Percentiles rank a stretch among this genome's conserved stretches.
These are phyloP conservation scores for Lamellibrachia columna DNA, from an alignment of 2,888 invertebrate species.

Conservation along the genomic window DNA sequence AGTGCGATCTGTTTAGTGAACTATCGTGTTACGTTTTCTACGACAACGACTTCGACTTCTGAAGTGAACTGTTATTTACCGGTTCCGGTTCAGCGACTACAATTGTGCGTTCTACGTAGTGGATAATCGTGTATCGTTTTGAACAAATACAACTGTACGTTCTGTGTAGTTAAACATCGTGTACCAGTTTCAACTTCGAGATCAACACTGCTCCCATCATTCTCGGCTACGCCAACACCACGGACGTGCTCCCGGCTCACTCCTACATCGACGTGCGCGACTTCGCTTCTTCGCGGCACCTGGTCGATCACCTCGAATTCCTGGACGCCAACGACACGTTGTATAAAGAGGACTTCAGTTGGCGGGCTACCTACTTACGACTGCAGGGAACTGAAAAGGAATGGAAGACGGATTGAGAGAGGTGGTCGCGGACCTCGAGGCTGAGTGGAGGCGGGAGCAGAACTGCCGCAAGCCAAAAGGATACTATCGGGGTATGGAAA, in stretches of 20 bases:
- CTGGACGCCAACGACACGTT: conserved; percentile 87
- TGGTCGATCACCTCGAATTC: conserved; percentile 86
- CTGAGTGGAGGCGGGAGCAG: background rate
- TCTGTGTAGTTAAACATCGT: too few relatives aligned
- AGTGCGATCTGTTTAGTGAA: too few relatives aligned
- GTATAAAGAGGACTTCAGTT: conserved; percentile 93
- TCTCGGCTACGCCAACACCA: conserved; percentile 36
- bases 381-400: background rate
- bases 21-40: too few relatives aligned
- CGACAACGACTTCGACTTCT: too few relatives aligned
- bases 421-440: background rate
- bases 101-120: too few relatives aligned
- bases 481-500: background rate
- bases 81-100: too few relatives aligned
- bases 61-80: too few relatives aligned
- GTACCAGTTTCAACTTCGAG: background rate
- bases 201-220: conserved; percentile 39
- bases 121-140: too few relatives aligned
- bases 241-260: conserved; percentile 82
- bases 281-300: conserved; percentile 84
- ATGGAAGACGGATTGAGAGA: background rate
- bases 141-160: too few relatives aligned
- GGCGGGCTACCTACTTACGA: conserved; percentile 76
- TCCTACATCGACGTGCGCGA: conserved; percentile 97
- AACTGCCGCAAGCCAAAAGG: background rate